These are phyloP conservation scores for Apostichopus leukothele DNA, from an alignment of 53 echinoderm and acorn worm species.

Conservation along the genomic window DNA sequence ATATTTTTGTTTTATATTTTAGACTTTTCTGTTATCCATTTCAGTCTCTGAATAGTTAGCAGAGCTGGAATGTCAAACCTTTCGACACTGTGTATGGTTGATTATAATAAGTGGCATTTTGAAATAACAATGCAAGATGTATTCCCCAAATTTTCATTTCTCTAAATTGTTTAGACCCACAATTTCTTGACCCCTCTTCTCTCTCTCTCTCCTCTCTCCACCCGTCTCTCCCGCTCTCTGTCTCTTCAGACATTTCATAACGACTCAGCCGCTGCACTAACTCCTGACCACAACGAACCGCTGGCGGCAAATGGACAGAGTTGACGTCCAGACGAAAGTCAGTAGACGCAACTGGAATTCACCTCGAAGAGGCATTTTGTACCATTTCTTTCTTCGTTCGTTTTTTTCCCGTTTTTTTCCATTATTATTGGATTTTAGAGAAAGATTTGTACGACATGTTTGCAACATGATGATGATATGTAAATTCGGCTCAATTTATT, in stretches of 20 bases:
- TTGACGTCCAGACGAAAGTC: neutral
- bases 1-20: too few relatives aligned
- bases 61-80: too few relatives aligned
- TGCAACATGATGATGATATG: slow-evolving; percentile 30
- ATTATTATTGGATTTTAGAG: slow-evolving; percentile 9
- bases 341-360: too few relatives aligned
- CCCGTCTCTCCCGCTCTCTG: neutral
- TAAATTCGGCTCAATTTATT: slow-evolving; percentile 33
- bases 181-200: too few relatives aligned
- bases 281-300: neutral
- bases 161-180: too few relatives aligned
- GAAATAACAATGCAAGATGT: too few relatives aligned
- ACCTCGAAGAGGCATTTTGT: too few relatives aligned
- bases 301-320: slow-evolving; percentile 13
- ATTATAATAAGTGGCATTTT: too few relatives aligned
- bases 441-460: neutral
- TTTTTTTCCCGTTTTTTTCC: neutral
- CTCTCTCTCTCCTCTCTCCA: neutral
- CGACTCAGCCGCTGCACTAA: slow-evolving; percentile 1
- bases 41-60: too few relatives aligned
- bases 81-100: too few relatives aligned
- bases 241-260: slow-evolving; percentile 13
- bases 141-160: too few relatives aligned
- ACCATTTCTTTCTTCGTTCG: neutral
- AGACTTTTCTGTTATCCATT: too few relatives aligned